Evolutionary conservation across 2,888 invertebrate genomes (phyloP).

Genomic region (Mesochorus sp.): DNA sequence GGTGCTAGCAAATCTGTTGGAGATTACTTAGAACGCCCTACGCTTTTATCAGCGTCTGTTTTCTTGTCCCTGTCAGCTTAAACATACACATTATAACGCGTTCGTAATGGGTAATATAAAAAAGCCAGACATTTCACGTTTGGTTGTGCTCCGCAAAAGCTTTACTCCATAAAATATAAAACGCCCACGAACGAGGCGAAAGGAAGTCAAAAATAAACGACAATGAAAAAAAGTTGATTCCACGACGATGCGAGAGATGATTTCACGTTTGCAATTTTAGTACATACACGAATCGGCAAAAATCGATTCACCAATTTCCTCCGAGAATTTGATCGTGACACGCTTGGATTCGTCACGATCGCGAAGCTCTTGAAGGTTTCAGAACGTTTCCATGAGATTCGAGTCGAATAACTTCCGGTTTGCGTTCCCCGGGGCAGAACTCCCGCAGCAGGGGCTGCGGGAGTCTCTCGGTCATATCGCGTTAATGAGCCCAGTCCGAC

Average conservation of each 20-base stretch:
- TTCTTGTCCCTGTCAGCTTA: neutral
- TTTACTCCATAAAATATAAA: too few species aligned
- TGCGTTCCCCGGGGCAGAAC: neutral
- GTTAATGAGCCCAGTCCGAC: constrained; percentile 35
- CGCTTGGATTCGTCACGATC: neutral
- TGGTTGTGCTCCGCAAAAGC: constrained; percentile 4
- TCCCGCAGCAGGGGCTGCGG: neutral
- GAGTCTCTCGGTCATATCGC: constrained; percentile 23
- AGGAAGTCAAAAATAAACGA: constrained; percentile 8
- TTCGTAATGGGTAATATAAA: neutral
- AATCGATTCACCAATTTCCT: neutral
- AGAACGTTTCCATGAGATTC: constrained; percentile 22
- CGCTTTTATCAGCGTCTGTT: neutral
- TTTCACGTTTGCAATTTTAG: neutral
- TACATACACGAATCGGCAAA: neutral
- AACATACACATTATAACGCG: neutral
- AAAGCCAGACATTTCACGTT: constrained; percentile 46
- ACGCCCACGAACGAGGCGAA: constrained; percentile 39
- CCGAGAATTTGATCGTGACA: neutral
- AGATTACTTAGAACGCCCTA: constrained; percentile 44
- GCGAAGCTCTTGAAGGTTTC: neutral
- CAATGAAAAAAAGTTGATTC: neutral
- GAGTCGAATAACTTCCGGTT: constrained; percentile 40
- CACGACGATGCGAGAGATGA: neutral
- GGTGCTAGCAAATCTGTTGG: neutral